Evolutionary conservation across 2,113 vertebrate species (phyloP).

Genomic region (Eptesicus fuscus): DNA sequence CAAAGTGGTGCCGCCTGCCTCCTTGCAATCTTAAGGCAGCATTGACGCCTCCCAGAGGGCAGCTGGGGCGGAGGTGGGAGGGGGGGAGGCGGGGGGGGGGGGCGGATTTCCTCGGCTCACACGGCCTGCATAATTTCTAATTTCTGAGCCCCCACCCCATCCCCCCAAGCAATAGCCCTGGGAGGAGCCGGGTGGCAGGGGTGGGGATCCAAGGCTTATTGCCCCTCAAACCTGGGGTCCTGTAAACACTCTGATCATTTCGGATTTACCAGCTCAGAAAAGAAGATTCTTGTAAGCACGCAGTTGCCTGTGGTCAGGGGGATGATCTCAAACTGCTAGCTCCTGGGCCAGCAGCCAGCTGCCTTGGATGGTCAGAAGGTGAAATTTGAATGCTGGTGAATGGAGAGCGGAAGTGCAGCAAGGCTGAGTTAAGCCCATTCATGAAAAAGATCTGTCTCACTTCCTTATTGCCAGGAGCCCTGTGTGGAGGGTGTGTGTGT

Average conservation of each 20-base stretch:
- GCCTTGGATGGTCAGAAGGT: slow-evolving; percentile 67
- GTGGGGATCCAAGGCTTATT: neutral
- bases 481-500: neutral
- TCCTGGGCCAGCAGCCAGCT: slow-evolving; percentile 68
- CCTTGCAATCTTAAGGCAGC: neutral
- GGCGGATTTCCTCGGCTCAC: rapidly evolving
- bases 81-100: rapidly evolving
- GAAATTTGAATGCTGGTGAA: slow-evolving; percentile 69
- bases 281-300: slow-evolving; percentile 30
- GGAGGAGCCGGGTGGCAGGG: neutral
- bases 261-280: neutral
- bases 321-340: slow-evolving; percentile 43
- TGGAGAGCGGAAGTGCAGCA: slow-evolving; percentile 66
- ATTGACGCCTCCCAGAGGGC: neutral
- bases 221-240: neutral
- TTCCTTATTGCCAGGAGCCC: slow-evolving; percentile 66
- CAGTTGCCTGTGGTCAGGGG: slow-evolving; percentile 60
- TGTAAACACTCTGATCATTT: neutral
- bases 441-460: slow-evolving; percentile 75
- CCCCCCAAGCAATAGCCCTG: neutral
- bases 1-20: neutral
- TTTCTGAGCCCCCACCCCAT: neutral
- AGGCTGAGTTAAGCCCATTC: slow-evolving; percentile 69
- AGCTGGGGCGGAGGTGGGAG: too few species aligned
- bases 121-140: neutral